phyloP scores from a whole-genome alignment of 2,888 invertebrate species.

The Rhopalosiphum nymphaeae region DNA sequence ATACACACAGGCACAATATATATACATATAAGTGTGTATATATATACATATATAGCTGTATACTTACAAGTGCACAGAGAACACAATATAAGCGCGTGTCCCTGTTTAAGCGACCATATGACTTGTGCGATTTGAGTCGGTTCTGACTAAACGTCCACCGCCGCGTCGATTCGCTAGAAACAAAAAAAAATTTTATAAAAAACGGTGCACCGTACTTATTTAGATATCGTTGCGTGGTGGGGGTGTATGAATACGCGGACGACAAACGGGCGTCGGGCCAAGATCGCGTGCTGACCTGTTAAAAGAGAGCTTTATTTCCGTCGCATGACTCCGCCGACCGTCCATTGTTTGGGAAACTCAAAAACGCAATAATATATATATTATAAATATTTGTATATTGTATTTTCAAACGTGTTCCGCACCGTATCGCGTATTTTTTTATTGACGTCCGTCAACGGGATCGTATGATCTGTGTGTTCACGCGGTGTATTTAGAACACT shows the following conservation, averaged over 20 bases:
- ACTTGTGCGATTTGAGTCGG: slow-evolving; percentile 34
- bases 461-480: background rate
- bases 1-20: background rate
- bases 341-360: slow-evolving; percentile 36
- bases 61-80: slow-evolving; percentile 6
- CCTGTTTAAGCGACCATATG: slow-evolving; percentile 17
- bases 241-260: slow-evolving; percentile 26
- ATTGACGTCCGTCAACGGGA: slow-evolving; percentile 10
- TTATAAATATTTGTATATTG: background rate
- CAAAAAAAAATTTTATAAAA: background rate
- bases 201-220: slow-evolving; percentile 37
- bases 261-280: slow-evolving; percentile 42
- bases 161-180: slow-evolving; percentile 20
- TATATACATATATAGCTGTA: background rate
- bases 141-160: slow-evolving; percentile 31
- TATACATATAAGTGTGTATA: background rate
- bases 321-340: slow-evolving; percentile 32
- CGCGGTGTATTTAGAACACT: background rate
- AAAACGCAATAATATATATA: background rate
- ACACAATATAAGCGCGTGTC: background rate
- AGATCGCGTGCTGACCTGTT: slow-evolving; percentile 38
- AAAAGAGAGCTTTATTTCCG: slow-evolving; percentile 62
- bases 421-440: background rate
- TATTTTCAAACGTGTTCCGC: background rate
- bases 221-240: background rate